A percentile compares a stretch with the other conserved stretches of the same genome.
These are phyloP conservation scores for Podarcis raffonei DNA, from an alignment of 2,113 vertebrate species.

Conservation along the genomic window DNA sequence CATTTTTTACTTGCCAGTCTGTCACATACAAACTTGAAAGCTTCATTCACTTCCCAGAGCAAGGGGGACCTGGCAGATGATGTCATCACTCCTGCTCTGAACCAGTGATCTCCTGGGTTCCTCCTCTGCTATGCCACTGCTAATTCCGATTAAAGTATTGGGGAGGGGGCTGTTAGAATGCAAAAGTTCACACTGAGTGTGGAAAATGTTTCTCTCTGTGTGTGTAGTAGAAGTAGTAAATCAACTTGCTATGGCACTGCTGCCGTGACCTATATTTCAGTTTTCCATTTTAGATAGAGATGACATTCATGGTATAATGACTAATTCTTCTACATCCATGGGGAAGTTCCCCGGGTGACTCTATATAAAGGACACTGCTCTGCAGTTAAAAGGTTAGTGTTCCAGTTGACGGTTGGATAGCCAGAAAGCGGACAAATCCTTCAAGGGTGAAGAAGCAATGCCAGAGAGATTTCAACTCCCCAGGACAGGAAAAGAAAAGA, in stretches of 20 bases:
- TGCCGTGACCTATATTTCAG: constrained; percentile 5
- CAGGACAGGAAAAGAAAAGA: background rate
- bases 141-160: background rate
- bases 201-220: background rate
- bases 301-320: constrained; percentile 27
- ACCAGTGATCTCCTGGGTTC: background rate
- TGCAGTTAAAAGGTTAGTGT: constrained; percentile 13
- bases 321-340: background rate
- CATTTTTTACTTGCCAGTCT: no score
- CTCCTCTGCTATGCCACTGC: background rate
- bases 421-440: constrained; percentile 20
- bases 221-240: background rate
- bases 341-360: background rate
- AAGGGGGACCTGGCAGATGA: background rate
- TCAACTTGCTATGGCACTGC: background rate
- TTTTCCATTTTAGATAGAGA: constrained; percentile 37
- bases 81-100: background rate
- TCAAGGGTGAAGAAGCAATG: constrained; percentile 32
- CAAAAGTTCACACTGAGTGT: background rate
- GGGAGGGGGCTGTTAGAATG: background rate
- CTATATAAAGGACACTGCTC: constrained; percentile 6
- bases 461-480: background rate
- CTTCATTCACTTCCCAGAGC: background rate
- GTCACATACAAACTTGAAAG: background rate
- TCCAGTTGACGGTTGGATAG: constrained; percentile 43